Evolutionary conservation across 2,113 vertebrate species (phyloP).

Genomic region (Catharus minimus): DNA sequence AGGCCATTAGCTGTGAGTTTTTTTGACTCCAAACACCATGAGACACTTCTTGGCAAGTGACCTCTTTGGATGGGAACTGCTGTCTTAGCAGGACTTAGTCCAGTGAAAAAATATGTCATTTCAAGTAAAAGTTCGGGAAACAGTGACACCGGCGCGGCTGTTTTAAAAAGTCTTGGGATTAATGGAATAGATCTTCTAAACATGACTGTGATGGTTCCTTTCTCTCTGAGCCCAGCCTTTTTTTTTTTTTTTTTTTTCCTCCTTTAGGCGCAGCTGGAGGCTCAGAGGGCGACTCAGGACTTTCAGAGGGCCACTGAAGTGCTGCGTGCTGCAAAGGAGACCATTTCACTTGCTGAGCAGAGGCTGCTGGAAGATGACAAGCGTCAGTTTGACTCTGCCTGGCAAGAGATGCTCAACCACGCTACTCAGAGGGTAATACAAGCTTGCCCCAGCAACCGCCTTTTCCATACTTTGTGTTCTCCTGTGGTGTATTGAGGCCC

Average conservation of each 20-base stretch:
- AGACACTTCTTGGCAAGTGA: not conserved
- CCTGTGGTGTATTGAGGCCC: not conserved
- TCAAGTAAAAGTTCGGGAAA: not conserved
- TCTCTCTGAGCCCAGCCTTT: not conserved
- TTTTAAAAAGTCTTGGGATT: not conserved
- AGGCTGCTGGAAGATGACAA: constrained; percentile 92
- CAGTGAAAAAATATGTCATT: not conserved
- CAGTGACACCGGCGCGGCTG: fast-evolving
- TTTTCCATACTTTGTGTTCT: not conserved
- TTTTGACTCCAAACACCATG: not conserved
- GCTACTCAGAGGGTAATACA: constrained; percentile 89
- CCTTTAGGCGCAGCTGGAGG: constrained; percentile 88
- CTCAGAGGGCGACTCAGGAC: constrained; percentile 93
- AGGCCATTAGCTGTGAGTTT: not conserved
- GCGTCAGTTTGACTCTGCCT: constrained; percentile 94
- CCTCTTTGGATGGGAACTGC: not conserved
- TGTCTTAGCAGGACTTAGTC: not conserved
- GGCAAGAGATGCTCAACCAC: constrained; percentile 99
- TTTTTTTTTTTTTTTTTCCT: not conserved
- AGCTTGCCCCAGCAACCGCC: not conserved
- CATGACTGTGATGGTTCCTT: not conserved
- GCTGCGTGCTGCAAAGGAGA: constrained; percentile 93
- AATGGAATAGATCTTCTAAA: not conserved
- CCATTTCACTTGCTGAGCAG: constrained; percentile 93
- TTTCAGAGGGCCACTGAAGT: constrained; percentile 95